Evolutionary conservation across 2,888 invertebrate genomes (phyloP).

Genomic region (Dinocampus coccinellae): DNA sequence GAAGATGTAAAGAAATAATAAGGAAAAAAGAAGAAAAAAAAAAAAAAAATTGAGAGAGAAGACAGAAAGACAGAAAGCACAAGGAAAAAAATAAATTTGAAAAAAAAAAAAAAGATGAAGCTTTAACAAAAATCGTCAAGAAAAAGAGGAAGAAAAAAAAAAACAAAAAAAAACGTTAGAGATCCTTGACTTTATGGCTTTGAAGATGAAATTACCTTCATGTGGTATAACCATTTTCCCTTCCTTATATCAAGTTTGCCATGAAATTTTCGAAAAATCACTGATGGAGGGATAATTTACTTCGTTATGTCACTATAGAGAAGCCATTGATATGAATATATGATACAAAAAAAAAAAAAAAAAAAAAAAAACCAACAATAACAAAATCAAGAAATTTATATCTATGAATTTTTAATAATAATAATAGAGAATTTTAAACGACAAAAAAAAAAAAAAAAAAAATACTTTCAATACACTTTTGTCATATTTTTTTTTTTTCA

Average conservation of each 20-base stretch:
- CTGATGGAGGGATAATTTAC: constrained; percentile 18
- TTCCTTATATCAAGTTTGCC: constrained; percentile 25
- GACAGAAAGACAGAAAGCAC: constrained; percentile 7
- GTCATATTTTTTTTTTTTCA: no score
- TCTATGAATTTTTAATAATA: constrained; percentile 25
- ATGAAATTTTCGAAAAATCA: constrained; percentile 32
- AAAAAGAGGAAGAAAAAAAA: not conserved
- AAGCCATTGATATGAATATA: not conserved
- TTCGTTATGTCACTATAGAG: constrained; percentile 20
- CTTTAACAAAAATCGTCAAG: not conserved
- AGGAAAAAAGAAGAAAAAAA: constrained; percentile 11
- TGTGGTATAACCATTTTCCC: constrained; percentile 29
- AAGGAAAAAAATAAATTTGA: constrained; percentile 19
- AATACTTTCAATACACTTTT: no score
- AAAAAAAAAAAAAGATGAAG: constrained; percentile 23
- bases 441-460: constrained; percentile 5
- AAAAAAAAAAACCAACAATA: constrained; percentile 12
- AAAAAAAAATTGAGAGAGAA: not conserved
- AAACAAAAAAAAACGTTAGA: no score
- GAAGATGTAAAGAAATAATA: constrained; percentile 13
- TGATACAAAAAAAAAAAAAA: constrained; percentile 23
- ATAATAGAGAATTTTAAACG: constrained; percentile 21
- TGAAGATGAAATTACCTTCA: constrained; percentile 32
- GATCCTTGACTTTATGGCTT: not conserved
- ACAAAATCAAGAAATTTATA: constrained; percentile 8